Evolutionary conservation across 2,888 invertebrate genomes (phyloP), one percentile per base, ranked within the genome.

Genomic region (Thymelicus lineola): DNA sequence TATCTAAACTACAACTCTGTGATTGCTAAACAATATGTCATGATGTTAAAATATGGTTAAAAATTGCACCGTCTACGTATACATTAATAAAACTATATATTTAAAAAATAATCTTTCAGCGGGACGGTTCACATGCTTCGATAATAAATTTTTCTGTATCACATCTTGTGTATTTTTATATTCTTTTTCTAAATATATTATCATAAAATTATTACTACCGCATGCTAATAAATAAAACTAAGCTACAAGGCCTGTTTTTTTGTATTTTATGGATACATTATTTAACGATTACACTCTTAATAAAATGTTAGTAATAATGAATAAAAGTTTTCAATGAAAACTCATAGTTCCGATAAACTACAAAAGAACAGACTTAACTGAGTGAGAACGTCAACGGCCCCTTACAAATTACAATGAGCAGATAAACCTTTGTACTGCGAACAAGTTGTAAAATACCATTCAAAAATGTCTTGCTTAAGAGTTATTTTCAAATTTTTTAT

Each of bases 221-320:
- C 91, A 91, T 92, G 92, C 93, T 91, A 90, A 91, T 92, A 91
- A 92, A 91, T 91, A 89, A 89, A 84, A 83, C 88, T 90, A 91
- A 87, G 84, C 88, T 88, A 86, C 75, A 58, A 66, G 75, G 76
- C 79, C 81, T 74, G 76, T 80, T 82, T 77, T 80, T 80, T 82
- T 83, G 84, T 83, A 83, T 82, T 79, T 77, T 76, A 75, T 75
- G 75, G 77, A 75, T 71, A 70, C 71, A 74, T 46, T 66, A 71
- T 69, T 57, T 71, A 68, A 72, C 57, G 66, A 72, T 66, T 61
- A 61, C n/a, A 61, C 46, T 45, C 14, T 20, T 6, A 58, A 46
- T 38, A 17, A 20, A 53, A 42, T 55, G 28, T 20, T 45, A 28
- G 28, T 28, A 61, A n/a, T 10, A 28, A 66, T 64, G 58, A 53